A percentile compares a stretch with the other conserved stretches of the same genome.
These are phyloP conservation scores for Lutjanus erythropterus DNA, from an alignment of 2,113 vertebrate species.

Conservation along the genomic window DNA sequence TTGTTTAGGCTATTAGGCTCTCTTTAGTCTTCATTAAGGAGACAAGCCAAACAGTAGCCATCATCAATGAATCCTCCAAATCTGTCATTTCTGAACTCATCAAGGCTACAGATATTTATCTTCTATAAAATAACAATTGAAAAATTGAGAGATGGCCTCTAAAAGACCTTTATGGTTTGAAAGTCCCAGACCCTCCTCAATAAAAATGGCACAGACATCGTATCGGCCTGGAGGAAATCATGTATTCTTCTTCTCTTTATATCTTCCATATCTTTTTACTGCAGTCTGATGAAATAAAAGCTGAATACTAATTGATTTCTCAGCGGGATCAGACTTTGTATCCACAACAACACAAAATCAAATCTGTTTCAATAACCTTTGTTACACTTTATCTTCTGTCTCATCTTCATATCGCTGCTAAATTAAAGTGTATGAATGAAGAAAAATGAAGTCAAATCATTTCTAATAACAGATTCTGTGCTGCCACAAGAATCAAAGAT, in stretches of 20 bases:
- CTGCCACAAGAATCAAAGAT: slow-evolving; percentile 23
- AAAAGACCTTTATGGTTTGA: not conserved
- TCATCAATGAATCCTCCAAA: slow-evolving; percentile 26
- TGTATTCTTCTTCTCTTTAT: slow-evolving; percentile 12
- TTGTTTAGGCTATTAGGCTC: slow-evolving; percentile 63
- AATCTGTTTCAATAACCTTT: slow-evolving; percentile 52
- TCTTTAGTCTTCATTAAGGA: slow-evolving; percentile 68
- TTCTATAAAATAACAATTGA: slow-evolving; percentile 27
- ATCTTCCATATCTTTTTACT: slow-evolving; percentile 48
- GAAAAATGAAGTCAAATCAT: slow-evolving; percentile 19
- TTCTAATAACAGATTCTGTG: slow-evolving; percentile 4
- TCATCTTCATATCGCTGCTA: slow-evolving; percentile 16
- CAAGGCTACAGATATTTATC: slow-evolving; percentile 44
- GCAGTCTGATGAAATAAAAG: slow-evolving; percentile 62
- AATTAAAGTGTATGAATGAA: slow-evolving; percentile 40
- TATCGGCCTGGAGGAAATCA: slow-evolving; percentile 30
- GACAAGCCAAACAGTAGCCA: slow-evolving; percentile 27
- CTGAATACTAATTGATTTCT: slow-evolving; percentile 62
- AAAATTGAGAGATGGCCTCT: slow-evolving; percentile 34
- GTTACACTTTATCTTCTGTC: slow-evolving; percentile 30
- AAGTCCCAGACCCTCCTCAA: slow-evolving; percentile 10
- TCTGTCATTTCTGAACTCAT: slow-evolving; percentile 51
- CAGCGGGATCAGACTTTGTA: slow-evolving; percentile 38
- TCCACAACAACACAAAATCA: slow-evolving; percentile 31
- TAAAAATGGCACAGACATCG: slow-evolving; percentile 29